Base-by-base conservation (phyloP, 2,797 vertebrate genomes). In the Muraenolepis orangiensis region DNA sequence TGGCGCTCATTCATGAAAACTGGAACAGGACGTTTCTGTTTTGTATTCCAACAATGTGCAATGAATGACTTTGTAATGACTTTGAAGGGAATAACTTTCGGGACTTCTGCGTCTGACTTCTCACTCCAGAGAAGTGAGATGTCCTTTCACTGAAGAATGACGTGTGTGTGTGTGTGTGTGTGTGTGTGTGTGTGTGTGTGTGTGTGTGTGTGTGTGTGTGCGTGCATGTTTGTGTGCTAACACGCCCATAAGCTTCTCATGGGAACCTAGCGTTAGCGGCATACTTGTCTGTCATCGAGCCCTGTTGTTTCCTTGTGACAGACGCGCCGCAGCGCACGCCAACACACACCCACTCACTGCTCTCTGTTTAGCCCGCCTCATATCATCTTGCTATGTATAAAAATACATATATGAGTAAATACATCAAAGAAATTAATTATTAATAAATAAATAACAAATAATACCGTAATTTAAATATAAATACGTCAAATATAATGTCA, bases 211-310 rank as follows among this genome's bases (percentile, higher is more conserved):
- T 74, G 68, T 57, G 70, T 79, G 66, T 70, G 29, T 66, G 57
- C 73, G 70, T 72, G 68, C 51, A 72, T 42, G 73, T 57, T 42
- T 69, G 36, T 61, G 77, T 61, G 87, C 81, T 71, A 87, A 90
- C 88, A 87, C 72, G 23, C 87, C 82, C 89, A 76, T 76, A 72
- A 76, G 72, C 80, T 71, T 85, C 90, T 93, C 92, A 90, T 94
- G 92, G 91, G 92, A 93, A 94, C 89, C 76, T n/a, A 81, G 85
- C 77, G 87, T 80, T 69, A 71, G 73, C 36, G 80, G 87, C 86
- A 79, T 83, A 82, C 80, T 46, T 26, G 80, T 89, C 88, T 82
- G 77, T 91, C 86, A 84, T 82, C 85, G 70, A 74, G 80, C 77
- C 87, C 83, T 87, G 84, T 85, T 83, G 72, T 70, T 66, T 84